Evolutionary conservation across 2,113 vertebrate species (phyloP).

Genomic region (Ornithorhynchus anatinus): DNA sequence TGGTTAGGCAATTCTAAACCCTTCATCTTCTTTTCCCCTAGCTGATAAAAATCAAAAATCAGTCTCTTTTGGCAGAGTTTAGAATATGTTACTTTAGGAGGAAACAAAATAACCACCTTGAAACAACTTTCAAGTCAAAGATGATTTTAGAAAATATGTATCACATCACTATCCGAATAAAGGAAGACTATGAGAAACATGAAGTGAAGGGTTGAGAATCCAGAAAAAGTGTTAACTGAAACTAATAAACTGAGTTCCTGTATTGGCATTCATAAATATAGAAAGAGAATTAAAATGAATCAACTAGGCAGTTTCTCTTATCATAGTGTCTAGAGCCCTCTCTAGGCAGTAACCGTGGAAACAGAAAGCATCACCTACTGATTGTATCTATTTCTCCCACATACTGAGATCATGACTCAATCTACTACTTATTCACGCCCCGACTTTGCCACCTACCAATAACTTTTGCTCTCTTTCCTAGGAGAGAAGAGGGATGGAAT

Average conservation of each 20-base stretch:
- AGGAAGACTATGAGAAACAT: neutral
- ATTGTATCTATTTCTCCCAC: neutral
- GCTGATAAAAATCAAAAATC: neutral
- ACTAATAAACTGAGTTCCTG: neutral
- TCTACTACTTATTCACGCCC: too few relatives aligned
- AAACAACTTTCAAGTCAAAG: neutral
- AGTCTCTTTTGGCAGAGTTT: neutral
- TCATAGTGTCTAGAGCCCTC: neutral
- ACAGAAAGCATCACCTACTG: neutral
- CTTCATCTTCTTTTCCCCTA: neutral
- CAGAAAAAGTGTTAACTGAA: neutral
- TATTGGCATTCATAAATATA: conserved; percentile 1
- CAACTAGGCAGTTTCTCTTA: neutral
- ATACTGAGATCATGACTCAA: neutral
- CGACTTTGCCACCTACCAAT: too few relatives aligned
- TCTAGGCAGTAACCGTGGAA: neutral
- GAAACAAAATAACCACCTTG: neutral
- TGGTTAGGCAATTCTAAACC: neutral
- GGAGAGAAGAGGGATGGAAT: too few relatives aligned
- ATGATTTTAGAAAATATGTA: neutral
- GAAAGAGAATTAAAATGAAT: neutral
- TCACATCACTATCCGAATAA: neutral
- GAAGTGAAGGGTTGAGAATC: neutral
- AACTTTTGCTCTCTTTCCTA: too few relatives aligned
- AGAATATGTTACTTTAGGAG: neutral